These are phyloP conservation scores for Champsocephalus gunnari DNA, from an alignment of 2,797 vertebrate species.

Conservation along the genomic window DNA sequence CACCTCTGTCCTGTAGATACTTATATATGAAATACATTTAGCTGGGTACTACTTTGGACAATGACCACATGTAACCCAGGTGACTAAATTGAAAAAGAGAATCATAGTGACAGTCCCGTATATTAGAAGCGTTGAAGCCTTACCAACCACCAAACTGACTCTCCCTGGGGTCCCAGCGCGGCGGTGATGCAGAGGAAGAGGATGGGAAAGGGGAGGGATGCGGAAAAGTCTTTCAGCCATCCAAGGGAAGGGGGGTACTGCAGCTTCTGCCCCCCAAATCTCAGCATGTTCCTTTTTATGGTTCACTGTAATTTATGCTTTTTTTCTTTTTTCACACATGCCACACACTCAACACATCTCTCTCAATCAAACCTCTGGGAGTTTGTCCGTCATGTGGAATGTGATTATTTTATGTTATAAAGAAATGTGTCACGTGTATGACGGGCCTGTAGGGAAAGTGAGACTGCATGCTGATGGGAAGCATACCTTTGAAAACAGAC, in stretches of 20 bases:
- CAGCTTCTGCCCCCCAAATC: constrained; percentile 58
- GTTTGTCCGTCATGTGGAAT: constrained; percentile 53
- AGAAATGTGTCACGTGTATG: constrained; percentile 29
- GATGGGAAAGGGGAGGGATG: constrained; percentile 22
- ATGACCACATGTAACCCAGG: constrained; percentile 13
- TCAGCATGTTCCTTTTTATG: constrained; percentile 71
- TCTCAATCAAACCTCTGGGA: constrained; percentile 59
- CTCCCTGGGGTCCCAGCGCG: constrained; percentile 54
- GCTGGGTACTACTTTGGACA: constrained; percentile 8
- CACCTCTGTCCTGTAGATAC: constrained; percentile 3
- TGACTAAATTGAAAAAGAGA: constrained; percentile 2
- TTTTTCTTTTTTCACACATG: constrained; percentile 33
- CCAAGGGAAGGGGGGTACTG: constrained; percentile 47
- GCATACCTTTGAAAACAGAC: constrained; percentile 21
- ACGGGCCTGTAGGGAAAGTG: constrained; percentile 26
- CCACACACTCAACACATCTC: constrained; percentile 60
- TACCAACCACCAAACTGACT: constrained; percentile 50
- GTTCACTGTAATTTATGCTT: constrained; percentile 66
- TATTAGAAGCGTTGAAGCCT: constrained; percentile 15
- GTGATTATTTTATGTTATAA: constrained; percentile 48
- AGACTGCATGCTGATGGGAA: constrained; percentile 45
- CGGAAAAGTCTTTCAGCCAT: constrained; percentile 37
- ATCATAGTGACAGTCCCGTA: constrained; percentile 11
- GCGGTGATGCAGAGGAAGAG: constrained; percentile 33
- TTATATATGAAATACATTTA: background rate